These are phyloP conservation scores for Plestiodon gilberti DNA, from an alignment of 2,113 vertebrate species.

Conservation along the genomic window DNA sequence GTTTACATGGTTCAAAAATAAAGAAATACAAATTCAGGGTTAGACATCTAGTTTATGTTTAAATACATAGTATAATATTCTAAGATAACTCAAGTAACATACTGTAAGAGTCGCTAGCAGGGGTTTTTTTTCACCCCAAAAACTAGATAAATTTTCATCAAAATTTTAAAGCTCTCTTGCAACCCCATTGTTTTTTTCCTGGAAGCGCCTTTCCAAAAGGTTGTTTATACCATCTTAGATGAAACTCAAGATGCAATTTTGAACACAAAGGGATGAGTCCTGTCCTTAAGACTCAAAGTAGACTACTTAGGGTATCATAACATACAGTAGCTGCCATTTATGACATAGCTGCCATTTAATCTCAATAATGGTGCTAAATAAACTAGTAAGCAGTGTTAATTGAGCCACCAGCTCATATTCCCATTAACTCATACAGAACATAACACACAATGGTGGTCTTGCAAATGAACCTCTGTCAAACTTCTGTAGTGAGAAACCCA, in stretches of 20 bases:
- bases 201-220: neutral
- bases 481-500: neutral
- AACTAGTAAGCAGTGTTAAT: neutral
- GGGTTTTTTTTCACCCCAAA: too few relatives aligned
- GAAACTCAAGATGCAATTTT: neutral
- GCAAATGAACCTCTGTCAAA: rapidly evolving
- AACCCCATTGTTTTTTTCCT: neutral
- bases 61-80: neutral
- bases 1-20: neutral
- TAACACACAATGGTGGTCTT: neutral
- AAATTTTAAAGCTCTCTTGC: neutral
- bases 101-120: neutral
- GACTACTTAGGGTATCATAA: neutral
- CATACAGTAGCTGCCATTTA: neutral
- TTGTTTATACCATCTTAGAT: neutral
- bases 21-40: neutral
- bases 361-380: neutral
- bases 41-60: neutral
- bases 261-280: neutral
- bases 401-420: neutral
- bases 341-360: neutral
- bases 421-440: rapidly evolving
- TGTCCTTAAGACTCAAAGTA: neutral
- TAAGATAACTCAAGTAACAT: neutral
- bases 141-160: neutral